phyloP scores from a whole-genome alignment of 2,797 vertebrate species.

The Dermochelys coriacea region DNA sequence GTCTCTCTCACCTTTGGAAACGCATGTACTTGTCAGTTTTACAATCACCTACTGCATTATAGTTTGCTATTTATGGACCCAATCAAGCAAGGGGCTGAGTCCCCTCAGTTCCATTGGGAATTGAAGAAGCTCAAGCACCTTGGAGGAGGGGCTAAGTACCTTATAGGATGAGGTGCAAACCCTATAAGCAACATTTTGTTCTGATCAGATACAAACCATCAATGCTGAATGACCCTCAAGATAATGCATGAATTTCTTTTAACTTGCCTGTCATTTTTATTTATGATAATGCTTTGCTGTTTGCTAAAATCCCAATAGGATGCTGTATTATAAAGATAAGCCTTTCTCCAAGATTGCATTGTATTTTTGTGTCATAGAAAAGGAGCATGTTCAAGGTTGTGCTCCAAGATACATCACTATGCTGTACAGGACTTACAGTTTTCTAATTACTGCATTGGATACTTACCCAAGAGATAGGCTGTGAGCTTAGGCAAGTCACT shows the following conservation, averaged over 20 bases:
- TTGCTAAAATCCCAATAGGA: neutral
- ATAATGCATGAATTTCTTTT: conserved; percentile 13
- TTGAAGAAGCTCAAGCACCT: neutral
- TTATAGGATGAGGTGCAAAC: neutral
- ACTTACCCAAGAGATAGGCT: neutral
- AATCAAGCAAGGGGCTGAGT: neutral
- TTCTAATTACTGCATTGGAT: conserved; percentile 30
- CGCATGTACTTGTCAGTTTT: neutral
- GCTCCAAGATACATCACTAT: neutral
- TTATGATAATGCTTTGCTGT: conserved; percentile 11
- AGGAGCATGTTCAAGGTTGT: neutral
- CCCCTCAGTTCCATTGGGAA: accelerated
- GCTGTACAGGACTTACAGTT: neutral
- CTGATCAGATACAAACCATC: neutral
- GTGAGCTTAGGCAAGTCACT: neutral
- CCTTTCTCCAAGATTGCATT: neutral
- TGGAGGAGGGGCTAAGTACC: neutral
- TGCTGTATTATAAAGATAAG: conserved; percentile 8
- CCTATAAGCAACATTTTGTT: neutral
- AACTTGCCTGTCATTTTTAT: conserved; percentile 17
- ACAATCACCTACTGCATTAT: accelerated
- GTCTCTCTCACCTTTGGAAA: neutral
- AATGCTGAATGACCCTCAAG: neutral
- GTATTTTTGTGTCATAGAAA: conserved; percentile 9
- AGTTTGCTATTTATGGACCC: neutral